A percentile compares a stretch with the other conserved stretches of the same genome.
Evolutionary conservation across 1,140 invertebrate genomes (phyloP).

Genomic region (Colletes gigas): DNA sequence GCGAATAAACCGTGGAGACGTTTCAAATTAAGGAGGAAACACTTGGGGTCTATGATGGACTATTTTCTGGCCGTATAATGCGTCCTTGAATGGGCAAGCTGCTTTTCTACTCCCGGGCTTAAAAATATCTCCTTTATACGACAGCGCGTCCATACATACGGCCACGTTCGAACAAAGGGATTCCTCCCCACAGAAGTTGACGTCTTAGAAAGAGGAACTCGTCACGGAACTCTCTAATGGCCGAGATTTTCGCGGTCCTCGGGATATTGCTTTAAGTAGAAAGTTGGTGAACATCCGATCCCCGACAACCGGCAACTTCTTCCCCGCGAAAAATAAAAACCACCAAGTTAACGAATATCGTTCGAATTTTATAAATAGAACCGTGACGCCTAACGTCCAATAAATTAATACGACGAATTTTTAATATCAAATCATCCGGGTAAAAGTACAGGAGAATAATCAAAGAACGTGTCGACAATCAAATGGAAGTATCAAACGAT

Average conservation of each 20-base stretch:
- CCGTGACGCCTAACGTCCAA: not conserved
- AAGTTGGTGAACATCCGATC: constrained; percentile 58
- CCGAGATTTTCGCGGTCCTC: constrained; percentile 57
- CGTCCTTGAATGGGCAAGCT: constrained; percentile 46
- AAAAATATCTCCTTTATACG: constrained; percentile 56
- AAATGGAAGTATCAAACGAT: too few species aligned
- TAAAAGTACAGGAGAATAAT: too few species aligned
- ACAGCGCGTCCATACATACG: constrained; percentile 45
- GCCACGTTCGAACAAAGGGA: constrained; percentile 52
- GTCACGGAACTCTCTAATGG: constrained; percentile 60
- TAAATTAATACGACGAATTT: not conserved
- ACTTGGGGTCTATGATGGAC: constrained; percentile 44
- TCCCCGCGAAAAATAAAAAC: constrained; percentile 29
- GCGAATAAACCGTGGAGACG: constrained; percentile 26
- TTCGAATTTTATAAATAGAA: not conserved
- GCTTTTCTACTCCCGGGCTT: constrained; percentile 37
- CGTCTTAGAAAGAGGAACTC: constrained; percentile 48
- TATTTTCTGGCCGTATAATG: constrained; percentile 59
- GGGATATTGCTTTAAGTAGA: constrained; percentile 66
- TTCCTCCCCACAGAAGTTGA: constrained; percentile 42
- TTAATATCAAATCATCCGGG: too few species aligned
- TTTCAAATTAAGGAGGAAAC: constrained; percentile 50
- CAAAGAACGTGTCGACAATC: too few species aligned
- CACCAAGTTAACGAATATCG: constrained; percentile 2
- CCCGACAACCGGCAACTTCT: constrained; percentile 16